Base-by-base conservation (phyloP, 2,888 invertebrate species). In the Cordilura impudica region DNA sequence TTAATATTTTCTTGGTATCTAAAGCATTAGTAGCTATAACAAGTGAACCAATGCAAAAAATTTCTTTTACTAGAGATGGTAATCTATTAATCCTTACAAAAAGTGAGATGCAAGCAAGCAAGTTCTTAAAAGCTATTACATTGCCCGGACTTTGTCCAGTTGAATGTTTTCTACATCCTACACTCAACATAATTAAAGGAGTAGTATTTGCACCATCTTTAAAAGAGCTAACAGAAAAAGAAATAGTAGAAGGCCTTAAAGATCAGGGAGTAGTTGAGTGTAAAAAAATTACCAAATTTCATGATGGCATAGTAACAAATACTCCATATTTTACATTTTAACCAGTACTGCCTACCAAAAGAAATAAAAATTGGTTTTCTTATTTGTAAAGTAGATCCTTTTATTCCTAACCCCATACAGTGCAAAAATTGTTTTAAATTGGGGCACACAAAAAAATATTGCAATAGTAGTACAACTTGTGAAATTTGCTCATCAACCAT, bases 381-480 rank as follows among this genome's bases (percentile, higher is more conserved):
- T 2, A 47, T 58, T 6, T 66, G 58, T 12, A 63, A 70, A 18
- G 39, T 78, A 10, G 39, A 66, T 31, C 51, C 73, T n/a, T 73
- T 58, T 23, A 69, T 78, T 39, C 78, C 78, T 0, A 35, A 10
- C 16, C 78, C 78, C 2, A 69, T 73, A 16, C 53, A n/a, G n/a
- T n/a, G n/a, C n/a, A n/a, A n/a, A n/a, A n/a, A n/a, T n/a, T n/a
- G n/a, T n/a, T n/a, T n/a, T n/a, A n/a, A n/a, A 61, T 31, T 67
- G 2, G 78, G 78, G 0, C 72, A 72, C 10, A 78, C 67, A 31
- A 3, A 26, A 26, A 26, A 26, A 26, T 26, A 26, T 26, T 26
- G 26, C 6, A 26, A 26, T 26, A 6, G 26, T 26, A 26, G 26
- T 26, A 26, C n/a, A n/a, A n/a, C n/a, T n/a, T n/a, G n/a, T n/a